Conservation (phyloP, 1,140 invertebrate genomes). For the Drosophila kurseongensis region DNA sequence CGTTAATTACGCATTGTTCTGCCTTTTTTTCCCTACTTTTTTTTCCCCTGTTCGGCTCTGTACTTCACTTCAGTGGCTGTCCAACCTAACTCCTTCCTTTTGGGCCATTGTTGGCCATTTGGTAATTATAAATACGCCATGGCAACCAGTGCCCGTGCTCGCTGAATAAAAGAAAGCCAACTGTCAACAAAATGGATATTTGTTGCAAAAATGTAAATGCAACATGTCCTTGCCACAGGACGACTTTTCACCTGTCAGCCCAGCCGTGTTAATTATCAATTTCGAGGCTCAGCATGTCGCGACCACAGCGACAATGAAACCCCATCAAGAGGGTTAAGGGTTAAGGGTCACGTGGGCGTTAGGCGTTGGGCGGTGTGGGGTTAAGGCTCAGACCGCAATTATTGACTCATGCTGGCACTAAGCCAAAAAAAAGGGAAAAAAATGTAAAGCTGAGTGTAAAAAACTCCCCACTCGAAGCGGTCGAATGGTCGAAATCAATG, state of each 20-base stretch:
- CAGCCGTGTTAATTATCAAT: slow-evolving; percentile 76
- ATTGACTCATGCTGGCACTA: slow-evolving; percentile 82
- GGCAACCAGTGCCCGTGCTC: slow-evolving; percentile 34
- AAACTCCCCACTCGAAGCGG: slow-evolving; percentile 15
- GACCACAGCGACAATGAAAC: slow-evolving; percentile 78
- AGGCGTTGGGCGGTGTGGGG: background rate
- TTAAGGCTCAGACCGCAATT: slow-evolving; percentile 51
- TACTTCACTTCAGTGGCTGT: slow-evolving; percentile 20
- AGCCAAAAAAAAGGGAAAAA: slow-evolving; percentile 46
- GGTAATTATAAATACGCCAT: slow-evolving; percentile 80
- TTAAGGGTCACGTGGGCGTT: slow-evolving; percentile 2
- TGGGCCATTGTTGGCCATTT: slow-evolving; percentile 71
- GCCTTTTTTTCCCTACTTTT: slow-evolving; percentile 6
- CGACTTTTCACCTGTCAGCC: slow-evolving; percentile 59
- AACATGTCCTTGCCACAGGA: slow-evolving; percentile 35
- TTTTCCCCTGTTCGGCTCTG: background rate
- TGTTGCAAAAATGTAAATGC: slow-evolving; percentile 48
- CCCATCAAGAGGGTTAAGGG: slow-evolving; percentile 53
- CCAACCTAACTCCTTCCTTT: slow-evolving; percentile 43
- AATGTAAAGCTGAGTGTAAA: background rate
- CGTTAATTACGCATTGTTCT: slow-evolving; percentile 79
- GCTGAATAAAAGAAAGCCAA: slow-evolving; percentile 43
- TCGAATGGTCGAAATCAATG: slow-evolving; percentile 69
- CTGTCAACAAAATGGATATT: slow-evolving; percentile 79
- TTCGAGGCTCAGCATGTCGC: slow-evolving; percentile 74